These are phyloP conservation scores for Pseudotriccus pelzelni DNA, from an alignment of 2,797 vertebrate genomes.

Conservation along the genomic window DNA sequence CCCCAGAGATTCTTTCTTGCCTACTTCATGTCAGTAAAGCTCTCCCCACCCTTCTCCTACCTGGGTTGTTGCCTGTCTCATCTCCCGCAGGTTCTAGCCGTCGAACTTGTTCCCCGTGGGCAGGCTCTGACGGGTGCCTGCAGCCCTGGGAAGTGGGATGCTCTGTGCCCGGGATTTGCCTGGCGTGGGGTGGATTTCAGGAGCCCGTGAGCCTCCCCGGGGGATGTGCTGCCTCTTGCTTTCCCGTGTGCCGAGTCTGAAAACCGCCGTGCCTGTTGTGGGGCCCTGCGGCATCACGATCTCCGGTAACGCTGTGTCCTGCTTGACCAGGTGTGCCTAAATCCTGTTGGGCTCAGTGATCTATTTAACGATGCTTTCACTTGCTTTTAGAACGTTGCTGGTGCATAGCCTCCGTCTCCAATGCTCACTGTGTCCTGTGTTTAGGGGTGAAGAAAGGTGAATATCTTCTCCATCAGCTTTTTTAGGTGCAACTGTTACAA, in stretches of 20 bases:
- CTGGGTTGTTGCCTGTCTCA: background rate
- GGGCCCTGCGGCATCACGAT: background rate
- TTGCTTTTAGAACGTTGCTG: background rate
- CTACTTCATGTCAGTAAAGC: background rate
- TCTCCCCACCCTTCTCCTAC: background rate
- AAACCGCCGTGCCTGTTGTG: background rate
- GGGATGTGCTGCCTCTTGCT: background rate
- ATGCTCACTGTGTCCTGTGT: rapidly evolving
- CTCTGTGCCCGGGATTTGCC: background rate
- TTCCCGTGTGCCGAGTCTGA: rapidly evolving
- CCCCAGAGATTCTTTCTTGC: slow-evolving; percentile 21
- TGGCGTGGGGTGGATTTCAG: background rate
- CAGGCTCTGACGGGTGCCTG: background rate
- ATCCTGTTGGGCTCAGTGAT: slow-evolving; percentile 12
- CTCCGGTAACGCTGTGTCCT: background rate
- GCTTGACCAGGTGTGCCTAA: background rate
- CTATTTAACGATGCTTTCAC: background rate
- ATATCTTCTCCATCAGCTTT: background rate
- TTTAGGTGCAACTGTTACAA: background rate
- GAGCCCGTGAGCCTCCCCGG: background rate
- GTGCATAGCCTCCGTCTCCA: rapidly evolving
- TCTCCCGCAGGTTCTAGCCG: background rate
- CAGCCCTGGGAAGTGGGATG: background rate
- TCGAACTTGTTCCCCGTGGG: background rate
- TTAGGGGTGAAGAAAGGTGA: background rate